Percentiles rank a stretch among this genome's conserved stretches.
Conservation (phyloP, 2,888 invertebrate species). For the Gisinianus flammeolus region DNA sequence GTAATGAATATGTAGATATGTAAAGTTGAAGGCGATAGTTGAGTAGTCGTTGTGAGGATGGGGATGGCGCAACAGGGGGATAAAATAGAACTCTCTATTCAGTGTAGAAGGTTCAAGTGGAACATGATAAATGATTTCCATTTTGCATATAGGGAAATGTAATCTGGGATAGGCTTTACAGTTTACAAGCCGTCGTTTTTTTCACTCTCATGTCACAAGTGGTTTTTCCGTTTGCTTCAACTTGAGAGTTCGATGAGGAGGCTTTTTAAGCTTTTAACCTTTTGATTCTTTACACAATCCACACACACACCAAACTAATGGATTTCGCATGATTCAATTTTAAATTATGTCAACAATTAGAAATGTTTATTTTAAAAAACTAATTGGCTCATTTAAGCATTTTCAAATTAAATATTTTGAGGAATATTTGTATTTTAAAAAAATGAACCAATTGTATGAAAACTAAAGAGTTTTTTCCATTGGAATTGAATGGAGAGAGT, state of each 20-base stretch:
- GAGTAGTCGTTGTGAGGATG: background rate
- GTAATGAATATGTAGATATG: background rate
- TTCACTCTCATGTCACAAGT: background rate
- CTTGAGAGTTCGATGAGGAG: background rate
- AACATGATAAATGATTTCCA: slow-evolving; percentile 11
- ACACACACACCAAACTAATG: too few relatives aligned
- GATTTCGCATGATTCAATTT: too few relatives aligned
- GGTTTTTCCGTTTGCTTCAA: too few relatives aligned
- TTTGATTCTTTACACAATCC: too few relatives aligned
- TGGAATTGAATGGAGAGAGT: too few relatives aligned
- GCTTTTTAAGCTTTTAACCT: background rate
- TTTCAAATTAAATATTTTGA: too few relatives aligned
- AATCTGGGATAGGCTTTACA: slow-evolving; percentile 12
- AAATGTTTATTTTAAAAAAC: too few relatives aligned
- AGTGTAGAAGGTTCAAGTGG: background rate
- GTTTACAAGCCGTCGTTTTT: slow-evolving; percentile 1
- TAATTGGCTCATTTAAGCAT: too few relatives aligned
- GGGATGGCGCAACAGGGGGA: slow-evolving; percentile 16
- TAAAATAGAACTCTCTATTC: slow-evolving; percentile 6
- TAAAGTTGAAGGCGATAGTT: background rate
- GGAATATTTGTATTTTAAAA: too few relatives aligned
- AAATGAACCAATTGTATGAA: too few relatives aligned
- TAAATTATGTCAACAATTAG: too few relatives aligned
- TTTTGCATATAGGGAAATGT: slow-evolving; percentile 18
- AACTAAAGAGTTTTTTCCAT: too few relatives aligned